These are phyloP conservation scores for Aplysia californica DNA, from an alignment of 1,140 invertebrate species.

Conservation along the genomic window DNA sequence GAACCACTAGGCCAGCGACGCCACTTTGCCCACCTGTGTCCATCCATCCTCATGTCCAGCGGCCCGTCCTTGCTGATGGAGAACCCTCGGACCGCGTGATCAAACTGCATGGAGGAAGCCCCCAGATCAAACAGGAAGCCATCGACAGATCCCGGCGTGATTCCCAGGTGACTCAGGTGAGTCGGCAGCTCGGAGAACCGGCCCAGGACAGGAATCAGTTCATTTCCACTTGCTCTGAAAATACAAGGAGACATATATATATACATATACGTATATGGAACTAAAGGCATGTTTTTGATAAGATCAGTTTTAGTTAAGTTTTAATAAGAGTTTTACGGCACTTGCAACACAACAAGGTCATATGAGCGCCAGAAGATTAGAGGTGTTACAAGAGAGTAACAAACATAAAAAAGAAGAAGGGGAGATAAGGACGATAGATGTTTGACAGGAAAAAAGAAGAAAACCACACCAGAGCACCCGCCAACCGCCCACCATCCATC, in stretches of 20 bases:
- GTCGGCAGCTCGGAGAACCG: constrained; percentile 87
- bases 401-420: no score
- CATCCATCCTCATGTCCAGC: constrained; percentile 97
- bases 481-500: background rate
- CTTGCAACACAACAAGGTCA: no score
- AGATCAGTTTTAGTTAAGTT: background rate
- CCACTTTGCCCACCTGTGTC: constrained; percentile 75
- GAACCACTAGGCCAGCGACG: no score
- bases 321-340: background rate
- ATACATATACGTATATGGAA: background rate
- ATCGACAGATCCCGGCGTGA: constrained; percentile 79
- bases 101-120: constrained; percentile 96
- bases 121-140: constrained; percentile 93
- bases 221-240: background rate
- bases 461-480: background rate
- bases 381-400: no score
- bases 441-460: background rate
- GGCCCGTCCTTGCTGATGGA: constrained; percentile 84
- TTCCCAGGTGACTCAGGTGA: constrained; percentile 73
- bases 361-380: no score
- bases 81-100: constrained; percentile 85
- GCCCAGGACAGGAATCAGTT: constrained; percentile 83
- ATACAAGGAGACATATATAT: background rate
- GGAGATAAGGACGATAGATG: no score
- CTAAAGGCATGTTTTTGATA: no score